These are phyloP conservation scores for Uropsilus gracilis DNA, from an alignment of 2,113 vertebrate species.

Conservation along the genomic window DNA sequence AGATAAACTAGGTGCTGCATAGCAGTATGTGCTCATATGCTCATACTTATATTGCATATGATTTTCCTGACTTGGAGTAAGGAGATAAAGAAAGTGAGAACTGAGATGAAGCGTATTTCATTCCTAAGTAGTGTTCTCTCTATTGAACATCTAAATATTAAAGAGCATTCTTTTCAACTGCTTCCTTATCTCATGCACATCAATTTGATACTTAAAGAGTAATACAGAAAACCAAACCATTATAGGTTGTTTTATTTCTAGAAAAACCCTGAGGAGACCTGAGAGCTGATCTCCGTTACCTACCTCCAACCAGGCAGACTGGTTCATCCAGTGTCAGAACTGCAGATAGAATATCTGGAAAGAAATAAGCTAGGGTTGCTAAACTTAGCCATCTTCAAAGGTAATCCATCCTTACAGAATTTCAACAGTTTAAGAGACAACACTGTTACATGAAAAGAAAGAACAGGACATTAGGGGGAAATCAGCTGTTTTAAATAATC, in stretches of 20 bases:
- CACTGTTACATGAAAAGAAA: background rate
- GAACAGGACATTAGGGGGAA: background rate
- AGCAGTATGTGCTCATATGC: too few species aligned
- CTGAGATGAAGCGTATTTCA: background rate
- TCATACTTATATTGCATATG: background rate
- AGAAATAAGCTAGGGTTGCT: background rate
- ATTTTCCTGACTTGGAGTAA: background rate
- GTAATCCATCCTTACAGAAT: too few species aligned
- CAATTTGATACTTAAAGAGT: background rate
- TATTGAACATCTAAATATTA: background rate
- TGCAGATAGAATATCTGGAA: background rate
- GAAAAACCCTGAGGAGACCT: background rate
- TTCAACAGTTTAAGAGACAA: background rate
- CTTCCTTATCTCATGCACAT: background rate
- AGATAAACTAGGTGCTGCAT: background rate
- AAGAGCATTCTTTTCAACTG: background rate
- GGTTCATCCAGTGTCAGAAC: background rate
- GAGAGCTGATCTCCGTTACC: background rate
- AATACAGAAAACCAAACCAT: background rate
- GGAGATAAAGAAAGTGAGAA: background rate
- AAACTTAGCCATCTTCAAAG: background rate
- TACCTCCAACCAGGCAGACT: background rate
- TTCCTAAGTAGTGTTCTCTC: background rate
- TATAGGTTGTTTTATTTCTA: constrained; percentile 22
- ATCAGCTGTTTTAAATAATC: background rate